A percentile compares a stretch with the other conserved stretches of the same genome.
These are phyloP conservation scores for Drosophila neonasuta DNA, from an alignment of 2,888 invertebrate species.

Conservation along the genomic window DNA sequence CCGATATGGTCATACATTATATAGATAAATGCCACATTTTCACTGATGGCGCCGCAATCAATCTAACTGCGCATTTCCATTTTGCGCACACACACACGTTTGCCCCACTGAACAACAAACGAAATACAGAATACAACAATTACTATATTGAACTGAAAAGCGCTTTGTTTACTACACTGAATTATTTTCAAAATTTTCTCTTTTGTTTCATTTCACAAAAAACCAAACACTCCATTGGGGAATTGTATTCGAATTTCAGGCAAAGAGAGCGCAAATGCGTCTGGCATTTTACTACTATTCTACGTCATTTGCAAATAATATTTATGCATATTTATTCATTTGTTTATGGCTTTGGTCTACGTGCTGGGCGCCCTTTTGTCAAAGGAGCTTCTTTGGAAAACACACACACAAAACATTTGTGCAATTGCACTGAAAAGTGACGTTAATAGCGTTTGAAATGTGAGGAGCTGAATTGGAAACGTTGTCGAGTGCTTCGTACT, in stretches of 20 bases:
- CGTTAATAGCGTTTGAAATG: conserved; percentile 10
- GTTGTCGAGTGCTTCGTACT: neutral
- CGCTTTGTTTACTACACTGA: conserved; percentile 37
- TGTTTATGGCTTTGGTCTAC: conserved; percentile 47
- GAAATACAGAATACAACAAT: neutral
- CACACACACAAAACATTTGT: conserved; percentile 1
- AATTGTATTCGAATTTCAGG: conserved; percentile 17
- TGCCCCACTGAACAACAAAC: conserved; percentile 35
- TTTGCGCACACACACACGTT: conserved; percentile 4
- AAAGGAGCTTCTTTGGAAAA: conserved; percentile 21
- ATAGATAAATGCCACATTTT: conserved; percentile 54
- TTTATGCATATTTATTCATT: conserved; percentile 57
- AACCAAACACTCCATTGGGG: conserved; percentile 21
- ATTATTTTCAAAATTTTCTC: conserved; percentile 1
- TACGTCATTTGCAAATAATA: conserved; percentile 33
- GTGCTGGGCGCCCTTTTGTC: conserved; percentile 43
- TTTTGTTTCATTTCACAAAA: conserved; percentile 16
- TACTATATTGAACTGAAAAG: conserved; percentile 4
- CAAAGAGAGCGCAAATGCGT: conserved; percentile 1
- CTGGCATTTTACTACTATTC: neutral
- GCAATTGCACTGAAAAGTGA: neutral
- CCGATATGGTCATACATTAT: conserved; percentile 51
- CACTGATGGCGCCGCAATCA: conserved; percentile 18
- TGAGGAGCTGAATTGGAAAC: conserved; percentile 21
- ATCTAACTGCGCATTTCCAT: conserved; percentile 20